A percentile compares a stretch with the other conserved stretches of the same genome.
phyloP scores from a whole-genome alignment of 2,888 invertebrate genomes.

The Chrysodeixis includens region DNA sequence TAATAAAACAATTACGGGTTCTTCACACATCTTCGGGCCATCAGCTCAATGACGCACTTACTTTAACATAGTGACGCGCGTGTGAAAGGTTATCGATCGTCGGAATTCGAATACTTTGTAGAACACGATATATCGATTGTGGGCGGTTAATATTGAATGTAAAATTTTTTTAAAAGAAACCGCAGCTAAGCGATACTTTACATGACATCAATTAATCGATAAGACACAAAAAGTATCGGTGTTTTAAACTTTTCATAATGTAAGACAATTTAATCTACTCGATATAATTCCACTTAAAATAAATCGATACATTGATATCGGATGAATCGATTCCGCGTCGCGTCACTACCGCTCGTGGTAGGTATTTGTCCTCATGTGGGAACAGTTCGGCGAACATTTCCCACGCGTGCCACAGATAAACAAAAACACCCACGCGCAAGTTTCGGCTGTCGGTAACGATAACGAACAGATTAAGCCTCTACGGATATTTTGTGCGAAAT shows the following conservation, averaged over 20 bases:
- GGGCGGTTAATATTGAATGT: background rate
- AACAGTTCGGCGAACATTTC: slow-evolving; percentile 72
- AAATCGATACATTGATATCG: slow-evolving; percentile 26
- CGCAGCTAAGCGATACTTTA: background rate
- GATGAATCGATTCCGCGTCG: slow-evolving; percentile 19
- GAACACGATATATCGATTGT: slow-evolving; percentile 16
- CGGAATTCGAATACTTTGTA: slow-evolving; percentile 17
- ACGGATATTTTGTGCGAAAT: slow-evolving; percentile 31
- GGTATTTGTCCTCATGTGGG: slow-evolving; percentile 70
- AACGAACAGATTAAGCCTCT: slow-evolving; percentile 74
- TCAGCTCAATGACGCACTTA: slow-evolving; percentile 54
- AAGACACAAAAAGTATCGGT: background rate
- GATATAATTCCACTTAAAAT: slow-evolving; percentile 7
- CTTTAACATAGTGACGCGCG: slow-evolving; percentile 47
- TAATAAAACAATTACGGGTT: slow-evolving; percentile 68
- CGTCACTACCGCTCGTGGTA: slow-evolving; percentile 47
- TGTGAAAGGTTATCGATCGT: slow-evolving; percentile 47
- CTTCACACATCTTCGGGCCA: slow-evolving; percentile 62
- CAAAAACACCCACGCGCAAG: slow-evolving; percentile 77
- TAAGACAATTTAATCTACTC: background rate
- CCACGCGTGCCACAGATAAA: slow-evolving; percentile 82
- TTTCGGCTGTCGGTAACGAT: slow-evolving; percentile 72
- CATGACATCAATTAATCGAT: background rate
- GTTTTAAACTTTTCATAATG: background rate
- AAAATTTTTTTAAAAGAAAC: background rate